Base-by-base conservation (phyloP, 2,888 invertebrate species). In the Cactoblastis cactorum region DNA sequence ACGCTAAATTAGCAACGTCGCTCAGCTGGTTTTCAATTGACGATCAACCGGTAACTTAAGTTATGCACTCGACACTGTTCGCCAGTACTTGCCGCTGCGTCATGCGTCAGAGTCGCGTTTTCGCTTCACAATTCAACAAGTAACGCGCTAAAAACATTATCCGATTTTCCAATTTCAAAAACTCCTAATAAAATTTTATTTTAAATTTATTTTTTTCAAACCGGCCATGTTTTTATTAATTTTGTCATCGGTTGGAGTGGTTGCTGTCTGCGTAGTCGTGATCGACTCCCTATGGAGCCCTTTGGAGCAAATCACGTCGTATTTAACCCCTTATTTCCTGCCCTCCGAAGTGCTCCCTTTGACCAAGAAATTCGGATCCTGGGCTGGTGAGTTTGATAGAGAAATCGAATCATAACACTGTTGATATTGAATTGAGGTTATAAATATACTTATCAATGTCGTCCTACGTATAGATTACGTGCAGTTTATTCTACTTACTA, bases 331-430 rank as follows among this genome's bases (percentile, higher is more conserved):
- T 17, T 93, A 91, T 62, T 92, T 94, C 67, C 83, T 93, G 58
- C 92, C 93, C 0, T 73, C 91, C 49, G 91, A 93, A 68, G 92
- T 92, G 58, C 85, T 90, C 61, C 82, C 90, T 11, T 75, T 95
- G 50, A 70, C 85, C 33, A 92, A 93, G 69, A 93, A 92, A 74
- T 97, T 92, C 76, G 97, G 97, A 65, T 89, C 93, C 55, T 97
- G 97, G 97, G 97, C 97, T 74, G 94, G 97, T 97, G 77, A 92
- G 92, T 87, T 53, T 14, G 12, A 19, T 4, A 41, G 4, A 22
- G 12, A 55, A 48, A 4, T 38, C 24, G 49, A 24, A 45, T 50
- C 22, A 34, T 17, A 37, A 17, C 37, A 17, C 17, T 17, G 15
- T 37, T 37, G n/a, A 33, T n/a, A 12, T 12, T 6, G 32, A 45